These are phyloP conservation scores for Cheilosia vulpina DNA, from an alignment of 2,888 invertebrate species.

Conservation along the genomic window DNA sequence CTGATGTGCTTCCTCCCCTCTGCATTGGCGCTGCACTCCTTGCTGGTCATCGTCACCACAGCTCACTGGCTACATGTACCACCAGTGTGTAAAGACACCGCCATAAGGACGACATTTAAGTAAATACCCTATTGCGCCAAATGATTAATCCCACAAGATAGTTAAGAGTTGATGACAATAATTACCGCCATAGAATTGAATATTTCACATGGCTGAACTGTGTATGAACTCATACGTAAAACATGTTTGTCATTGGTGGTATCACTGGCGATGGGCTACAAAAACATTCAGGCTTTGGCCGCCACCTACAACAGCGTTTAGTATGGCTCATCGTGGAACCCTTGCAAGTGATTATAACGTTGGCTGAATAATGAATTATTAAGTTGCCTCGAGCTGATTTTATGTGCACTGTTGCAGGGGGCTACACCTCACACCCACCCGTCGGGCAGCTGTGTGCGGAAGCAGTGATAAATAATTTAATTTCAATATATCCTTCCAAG, in stretches of 20 bases:
- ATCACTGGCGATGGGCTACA: conserved; percentile 1
- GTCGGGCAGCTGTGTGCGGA: background rate
- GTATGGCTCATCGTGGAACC: background rate
- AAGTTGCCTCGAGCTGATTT: conserved; percentile 41
- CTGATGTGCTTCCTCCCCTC: conserved; percentile 25
- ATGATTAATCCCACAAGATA: conserved; percentile 74
- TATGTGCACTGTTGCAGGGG: conserved; percentile 35
- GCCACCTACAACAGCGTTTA: conserved; percentile 13
- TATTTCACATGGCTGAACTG: conserved; percentile 38
- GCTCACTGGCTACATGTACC: conserved; percentile 32
- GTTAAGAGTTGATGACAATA: conserved; percentile 74
- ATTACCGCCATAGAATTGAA: conserved; percentile 65
- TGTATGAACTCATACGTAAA: background rate
- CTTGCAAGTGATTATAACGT: conserved; percentile 47
- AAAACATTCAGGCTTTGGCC: conserved; percentile 24
- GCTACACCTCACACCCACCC: conserved; percentile 13
- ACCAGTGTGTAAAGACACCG: conserved; percentile 13
- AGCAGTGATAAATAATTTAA: conserved; percentile 44
- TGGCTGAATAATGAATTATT: conserved; percentile 59
- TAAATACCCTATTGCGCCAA: conserved; percentile 71
- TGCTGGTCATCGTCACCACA: background rate
- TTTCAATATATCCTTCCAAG: conserved; percentile 39
- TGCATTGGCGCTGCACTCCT: background rate
- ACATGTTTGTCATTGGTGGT: background rate
- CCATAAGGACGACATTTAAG: conserved; percentile 44